These are phyloP conservation scores for Loriculus beryllinus DNA, from an alignment of 2,797 vertebrate species.

Conservation along the genomic window DNA sequence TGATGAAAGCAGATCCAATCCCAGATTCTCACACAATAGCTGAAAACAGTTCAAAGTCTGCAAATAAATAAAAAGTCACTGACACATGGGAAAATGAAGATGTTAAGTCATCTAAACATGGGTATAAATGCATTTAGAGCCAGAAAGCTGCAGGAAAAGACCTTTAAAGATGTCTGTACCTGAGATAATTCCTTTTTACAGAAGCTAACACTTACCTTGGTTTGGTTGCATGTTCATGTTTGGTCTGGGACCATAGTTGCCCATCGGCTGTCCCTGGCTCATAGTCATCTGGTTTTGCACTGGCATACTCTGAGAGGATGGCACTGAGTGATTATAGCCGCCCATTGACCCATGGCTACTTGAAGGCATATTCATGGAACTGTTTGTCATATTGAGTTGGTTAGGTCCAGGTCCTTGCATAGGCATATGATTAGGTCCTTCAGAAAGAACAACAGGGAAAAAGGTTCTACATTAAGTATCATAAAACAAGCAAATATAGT, in stretches of 20 bases:
- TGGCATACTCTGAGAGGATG: constrained; percentile 91
- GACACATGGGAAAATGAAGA: not conserved
- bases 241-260: constrained; percentile 93
- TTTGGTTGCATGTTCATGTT: constrained; percentile 98
- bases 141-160: not conserved
- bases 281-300: constrained; percentile 97
- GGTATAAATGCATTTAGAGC: not conserved
- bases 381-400: constrained; percentile 92
- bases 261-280: constrained; percentile 95
- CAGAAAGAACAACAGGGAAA: constrained; percentile 47
- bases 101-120: not conserved
- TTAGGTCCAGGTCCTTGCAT: constrained; percentile 96
- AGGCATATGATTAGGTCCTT: constrained; percentile 97
- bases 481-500: not conserved
- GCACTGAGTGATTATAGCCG: constrained; percentile 93
- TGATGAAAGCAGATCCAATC: not conserved
- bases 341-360: constrained; percentile 95
- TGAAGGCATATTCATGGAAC: constrained; percentile 93
- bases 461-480: not conserved
- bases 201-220: constrained; percentile 80
- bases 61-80: not conserved
- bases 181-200: not conserved
- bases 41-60: not conserved
- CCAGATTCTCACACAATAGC: not conserved
- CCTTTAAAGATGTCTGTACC: not conserved